Percentiles rank a stretch among this genome's conserved stretches.
Conservation (phyloP, 2,888 invertebrate genomes). For the Acronicta aceris region DNA sequence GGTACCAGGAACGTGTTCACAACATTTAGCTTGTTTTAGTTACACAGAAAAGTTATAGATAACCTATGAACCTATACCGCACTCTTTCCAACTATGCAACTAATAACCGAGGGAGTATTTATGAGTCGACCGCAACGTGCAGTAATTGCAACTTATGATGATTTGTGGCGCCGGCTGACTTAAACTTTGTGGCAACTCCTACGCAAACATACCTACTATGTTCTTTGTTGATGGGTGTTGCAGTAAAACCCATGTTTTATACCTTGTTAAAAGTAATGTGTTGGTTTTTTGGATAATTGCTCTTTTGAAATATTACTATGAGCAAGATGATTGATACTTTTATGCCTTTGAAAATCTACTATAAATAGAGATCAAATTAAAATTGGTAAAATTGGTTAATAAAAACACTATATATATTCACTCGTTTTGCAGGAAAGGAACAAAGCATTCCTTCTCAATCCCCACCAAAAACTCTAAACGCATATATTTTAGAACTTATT, state of each 20-base stretch:
- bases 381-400: no score
- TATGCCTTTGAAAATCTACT: no score
- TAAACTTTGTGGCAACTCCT: conserved; percentile 66
- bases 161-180: conserved; percentile 77
- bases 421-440: no score
- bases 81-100: conserved; percentile 83
- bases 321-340: no score
- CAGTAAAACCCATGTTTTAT: conserved; percentile 32
- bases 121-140: conserved; percentile 67
- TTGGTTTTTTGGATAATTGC: conserved; percentile 12
- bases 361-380: no score
- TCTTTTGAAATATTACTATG: neutral
- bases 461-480: no score
- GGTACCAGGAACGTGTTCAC: conserved; percentile 10
- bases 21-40: conserved; percentile 24
- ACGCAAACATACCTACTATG: conserved; percentile 44
- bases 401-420: no score
- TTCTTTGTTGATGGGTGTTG: conserved; percentile 50
- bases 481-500: no score
- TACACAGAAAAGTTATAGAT: conserved; percentile 58
- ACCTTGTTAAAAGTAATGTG: conserved; percentile 15
- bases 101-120: conserved; percentile 79
- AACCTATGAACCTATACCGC: conserved; percentile 58
- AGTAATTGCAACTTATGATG: conserved; percentile 85
- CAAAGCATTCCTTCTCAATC: no score